Evolutionary conservation across 2,888 invertebrate species (phyloP), one percentile per base, ranked within the genome.

Genomic region (Ptilodon capucinus): DNA sequence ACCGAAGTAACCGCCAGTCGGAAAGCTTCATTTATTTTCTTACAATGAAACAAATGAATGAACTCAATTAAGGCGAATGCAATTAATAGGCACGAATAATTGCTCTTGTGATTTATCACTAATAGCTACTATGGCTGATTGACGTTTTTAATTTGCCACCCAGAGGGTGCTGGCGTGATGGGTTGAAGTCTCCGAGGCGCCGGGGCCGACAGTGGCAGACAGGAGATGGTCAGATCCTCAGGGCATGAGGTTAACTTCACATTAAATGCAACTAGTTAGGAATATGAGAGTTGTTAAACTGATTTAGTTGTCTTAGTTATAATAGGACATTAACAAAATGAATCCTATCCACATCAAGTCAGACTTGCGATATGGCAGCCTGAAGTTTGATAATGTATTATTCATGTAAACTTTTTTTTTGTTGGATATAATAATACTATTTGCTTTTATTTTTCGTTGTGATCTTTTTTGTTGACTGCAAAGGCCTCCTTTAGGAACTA

Each of bases 11-110:
- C 65, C 70, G 60, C 68, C 71, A 71, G 74, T 74, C 72, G 71
- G 75, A 74, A 60, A 54, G 66, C 66, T 80, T 75, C 76, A 76
- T 79, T 76, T 76, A 79, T 77, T 77, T 76, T 74, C 79, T 76
- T 75, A 82, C 80, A 81, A 75, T 79, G 78, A 73, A 81, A 77
- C 68, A 74, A 80, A 82, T 78, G 79, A 79, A 81, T 81, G 79
- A 83, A 80, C 75, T 78, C 79, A 81, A 83, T 84, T 83, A 84
- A 80, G 74, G 71, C 73, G 72, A 80, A 76, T 83, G 81, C 82
- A 85, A 84, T 86, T 87, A 84, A 87, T 84, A 81, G 81, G 76
- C 66, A 68, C 72, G 79, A 81, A 80, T 84, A 87, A 84, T 81
- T 72, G 80, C 66, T 68, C 68, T 66, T 59, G 78, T 84, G 84